Conservation (phyloP, 2,113 vertebrate species). For the Malaclemys terrapin region DNA sequence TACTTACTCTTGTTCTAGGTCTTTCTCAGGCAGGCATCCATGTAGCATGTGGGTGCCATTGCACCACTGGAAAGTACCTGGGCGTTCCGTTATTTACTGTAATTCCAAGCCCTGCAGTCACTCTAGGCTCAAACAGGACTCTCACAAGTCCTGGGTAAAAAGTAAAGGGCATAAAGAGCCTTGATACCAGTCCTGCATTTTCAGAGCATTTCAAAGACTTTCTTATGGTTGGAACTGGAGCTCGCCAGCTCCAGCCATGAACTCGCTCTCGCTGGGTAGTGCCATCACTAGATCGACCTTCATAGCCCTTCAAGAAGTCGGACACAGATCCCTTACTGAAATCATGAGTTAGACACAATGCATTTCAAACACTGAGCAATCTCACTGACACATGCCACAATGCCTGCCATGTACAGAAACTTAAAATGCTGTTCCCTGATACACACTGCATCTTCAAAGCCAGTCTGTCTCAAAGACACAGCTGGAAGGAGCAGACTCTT, state of each 20-base stretch:
- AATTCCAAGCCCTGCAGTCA: neutral
- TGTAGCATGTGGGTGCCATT: neutral
- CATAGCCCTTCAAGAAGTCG: neutral
- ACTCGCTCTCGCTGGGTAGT: neutral
- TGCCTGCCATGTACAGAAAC: neutral
- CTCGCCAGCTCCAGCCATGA: rapidly evolving
- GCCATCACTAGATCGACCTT: neutral
- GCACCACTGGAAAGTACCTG: neutral
- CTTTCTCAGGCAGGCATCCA: neutral
- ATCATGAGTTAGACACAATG: rapidly evolving
- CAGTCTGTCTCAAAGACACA: neutral
- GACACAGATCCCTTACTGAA: rapidly evolving
- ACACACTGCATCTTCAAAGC: neutral
- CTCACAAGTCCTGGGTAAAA: neutral
- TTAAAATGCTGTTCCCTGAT: rapidly evolving
- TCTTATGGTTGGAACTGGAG: neutral
- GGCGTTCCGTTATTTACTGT: neutral
- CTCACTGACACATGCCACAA: neutral
- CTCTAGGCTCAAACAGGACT: neutral
- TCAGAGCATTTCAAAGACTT: neutral
- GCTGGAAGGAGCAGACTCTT: neutral
- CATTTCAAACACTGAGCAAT: neutral
- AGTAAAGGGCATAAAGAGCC: neutral
- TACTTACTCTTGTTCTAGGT: neutral
- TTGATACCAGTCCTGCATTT: slow-evolving; percentile 18